Conservation (phyloP, 2,797 vertebrate species). For the Taeniopygia guttata region DNA sequence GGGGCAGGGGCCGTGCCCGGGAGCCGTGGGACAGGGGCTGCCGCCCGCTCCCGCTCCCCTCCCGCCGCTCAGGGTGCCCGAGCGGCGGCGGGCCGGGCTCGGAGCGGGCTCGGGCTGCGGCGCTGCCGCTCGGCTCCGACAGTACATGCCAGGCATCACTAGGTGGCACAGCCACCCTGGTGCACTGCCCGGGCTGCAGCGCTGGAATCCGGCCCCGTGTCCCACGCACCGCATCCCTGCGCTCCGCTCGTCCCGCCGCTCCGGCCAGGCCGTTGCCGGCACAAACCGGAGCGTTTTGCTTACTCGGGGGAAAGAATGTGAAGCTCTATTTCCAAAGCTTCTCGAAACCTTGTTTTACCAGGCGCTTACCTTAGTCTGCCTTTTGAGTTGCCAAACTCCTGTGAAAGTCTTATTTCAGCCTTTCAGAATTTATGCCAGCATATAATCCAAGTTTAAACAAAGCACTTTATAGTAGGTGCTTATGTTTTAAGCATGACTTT, state of each 20-base stretch:
- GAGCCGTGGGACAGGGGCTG: no score
- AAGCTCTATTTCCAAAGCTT: not conserved
- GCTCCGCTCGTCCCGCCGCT: not conserved
- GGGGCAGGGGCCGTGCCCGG: no score
- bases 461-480: not conserved
- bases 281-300: not conserved
- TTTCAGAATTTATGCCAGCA: not conserved
- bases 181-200: not conserved
- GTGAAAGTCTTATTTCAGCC: not conserved
- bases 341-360: not conserved
- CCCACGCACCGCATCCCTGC: no score
- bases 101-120: not conserved
- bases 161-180: constrained; percentile 75
- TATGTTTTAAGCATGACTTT: not conserved
- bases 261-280: not conserved
- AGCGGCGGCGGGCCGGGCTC: not conserved
- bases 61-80: not conserved
- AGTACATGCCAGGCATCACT: constrained; percentile 67
- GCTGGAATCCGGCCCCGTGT: not conserved
- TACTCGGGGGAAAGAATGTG: not conserved
- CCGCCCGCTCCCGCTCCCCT: not conserved
- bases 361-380: not conserved
- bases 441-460: not conserved
- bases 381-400: not conserved
- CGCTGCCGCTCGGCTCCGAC: not conserved